Evolutionary conservation across 2,888 invertebrate species (phyloP).

Genomic region (Coelinius sp.): DNA sequence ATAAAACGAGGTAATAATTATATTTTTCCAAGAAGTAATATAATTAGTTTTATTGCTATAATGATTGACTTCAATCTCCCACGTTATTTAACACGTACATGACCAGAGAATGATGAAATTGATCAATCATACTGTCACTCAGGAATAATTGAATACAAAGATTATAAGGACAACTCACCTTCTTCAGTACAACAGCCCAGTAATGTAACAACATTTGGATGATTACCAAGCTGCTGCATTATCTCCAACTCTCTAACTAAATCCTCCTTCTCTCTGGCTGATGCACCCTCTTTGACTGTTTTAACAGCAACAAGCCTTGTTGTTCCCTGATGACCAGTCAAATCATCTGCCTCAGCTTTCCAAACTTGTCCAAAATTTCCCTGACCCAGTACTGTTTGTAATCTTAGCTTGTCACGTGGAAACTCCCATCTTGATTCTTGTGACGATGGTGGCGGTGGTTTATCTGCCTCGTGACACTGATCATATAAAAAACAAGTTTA

Average conservation of each 20-base stretch:
- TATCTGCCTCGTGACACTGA: constrained; percentile 72
- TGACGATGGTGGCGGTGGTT: constrained; percentile 74
- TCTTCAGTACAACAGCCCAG: constrained; percentile 87
- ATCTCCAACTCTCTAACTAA: constrained; percentile 81
- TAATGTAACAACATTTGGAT: constrained; percentile 86
- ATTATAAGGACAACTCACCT: constrained; percentile 72
- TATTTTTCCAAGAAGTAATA: not conserved
- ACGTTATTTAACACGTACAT: not conserved
- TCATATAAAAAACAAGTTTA: constrained; percentile 23
- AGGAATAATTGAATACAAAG: not conserved
- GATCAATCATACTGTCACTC: not conserved
- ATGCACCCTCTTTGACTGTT: constrained; percentile 84
- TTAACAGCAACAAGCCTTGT: constrained; percentile 89
- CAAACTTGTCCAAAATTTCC: constrained; percentile 90
- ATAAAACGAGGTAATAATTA: not conserved
- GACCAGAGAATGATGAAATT: not conserved
- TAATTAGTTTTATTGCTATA: not conserved
- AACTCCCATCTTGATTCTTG: constrained; percentile 82
- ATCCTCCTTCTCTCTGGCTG: constrained; percentile 84
- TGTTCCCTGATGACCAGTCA: constrained; percentile 82
- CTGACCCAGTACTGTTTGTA: constrained; percentile 86
- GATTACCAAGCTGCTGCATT: constrained; percentile 87
- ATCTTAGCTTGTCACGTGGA: constrained; percentile 81
- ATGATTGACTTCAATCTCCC: not conserved
- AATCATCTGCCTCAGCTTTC: constrained; percentile 88